A percentile compares a stretch with the other conserved stretches of the same genome.
Evolutionary conservation across 2,888 invertebrate species (phyloP).

Genomic region (Byasa hedistus): DNA sequence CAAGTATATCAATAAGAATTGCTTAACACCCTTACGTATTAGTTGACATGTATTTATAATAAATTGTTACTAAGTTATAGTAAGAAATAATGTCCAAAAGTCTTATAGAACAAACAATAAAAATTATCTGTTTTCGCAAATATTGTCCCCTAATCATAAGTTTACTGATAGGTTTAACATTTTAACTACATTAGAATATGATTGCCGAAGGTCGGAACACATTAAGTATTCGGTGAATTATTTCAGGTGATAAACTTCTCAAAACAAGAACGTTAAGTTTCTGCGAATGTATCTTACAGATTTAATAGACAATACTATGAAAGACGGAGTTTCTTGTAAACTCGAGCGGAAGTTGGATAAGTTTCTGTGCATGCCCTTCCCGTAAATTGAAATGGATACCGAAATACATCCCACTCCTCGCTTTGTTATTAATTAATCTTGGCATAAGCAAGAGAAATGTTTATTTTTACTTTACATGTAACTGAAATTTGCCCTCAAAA

Average conservation of each 20-base stretch:
- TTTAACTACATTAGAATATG: no score
- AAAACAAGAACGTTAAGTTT: slow-evolving; percentile 34
- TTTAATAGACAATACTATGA: slow-evolving; percentile 71
- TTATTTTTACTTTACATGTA: slow-evolving; percentile 4
- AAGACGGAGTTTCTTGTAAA: slow-evolving; percentile 72
- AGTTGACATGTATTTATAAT: no score
- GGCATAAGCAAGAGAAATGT: background rate
- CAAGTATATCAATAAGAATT: no score
- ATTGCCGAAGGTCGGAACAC: background rate
- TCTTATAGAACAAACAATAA: no score
- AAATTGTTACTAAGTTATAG: no score
- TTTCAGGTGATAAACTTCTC: slow-evolving; percentile 34
- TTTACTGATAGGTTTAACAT: no score
- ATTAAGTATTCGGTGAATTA: slow-evolving; percentile 36
- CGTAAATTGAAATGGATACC: slow-evolving; percentile 74
- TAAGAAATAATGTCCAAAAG: no score
- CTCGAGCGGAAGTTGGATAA: slow-evolving; percentile 65
- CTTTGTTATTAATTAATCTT: slow-evolving; percentile 53
- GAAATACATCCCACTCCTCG: slow-evolving; percentile 58
- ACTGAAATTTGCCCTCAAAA: no score
- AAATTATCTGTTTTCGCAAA: no score
- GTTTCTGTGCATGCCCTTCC: slow-evolving; percentile 67
- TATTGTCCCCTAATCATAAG: no score
- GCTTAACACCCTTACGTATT: no score
- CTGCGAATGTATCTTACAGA: slow-evolving; percentile 52